These are phyloP conservation scores for Endotricha flammealis DNA, from an alignment of 2,888 invertebrate species.

Conservation along the genomic window DNA sequence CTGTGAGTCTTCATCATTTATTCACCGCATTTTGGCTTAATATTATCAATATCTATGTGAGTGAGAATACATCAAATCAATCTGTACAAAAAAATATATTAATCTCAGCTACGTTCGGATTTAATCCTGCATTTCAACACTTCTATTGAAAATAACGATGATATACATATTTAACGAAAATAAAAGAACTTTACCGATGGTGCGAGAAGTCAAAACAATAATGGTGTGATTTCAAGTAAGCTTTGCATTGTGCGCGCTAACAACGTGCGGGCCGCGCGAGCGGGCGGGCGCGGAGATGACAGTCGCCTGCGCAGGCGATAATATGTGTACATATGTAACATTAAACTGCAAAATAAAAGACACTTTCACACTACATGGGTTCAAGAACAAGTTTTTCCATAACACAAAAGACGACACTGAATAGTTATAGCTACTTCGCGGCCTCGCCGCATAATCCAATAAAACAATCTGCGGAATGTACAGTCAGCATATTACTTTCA, in stretches of 20 bases:
- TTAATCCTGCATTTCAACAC: too few relatives aligned
- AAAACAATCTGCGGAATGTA: slow-evolving; percentile 76
- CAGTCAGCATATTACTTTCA: slow-evolving; percentile 38
- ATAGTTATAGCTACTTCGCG: slow-evolving; percentile 78
- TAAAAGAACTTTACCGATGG: neutral
- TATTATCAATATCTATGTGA: too few relatives aligned
- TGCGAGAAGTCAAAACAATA: slow-evolving; percentile 35
- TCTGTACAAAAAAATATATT: too few relatives aligned
- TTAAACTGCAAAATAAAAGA: slow-evolving; percentile 78
- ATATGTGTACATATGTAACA: slow-evolving; percentile 79
- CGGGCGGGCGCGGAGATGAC: slow-evolving; percentile 47
- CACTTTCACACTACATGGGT: slow-evolving; percentile 78
- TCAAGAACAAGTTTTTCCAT: slow-evolving; percentile 79
- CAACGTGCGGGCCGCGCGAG: slow-evolving; percentile 36
- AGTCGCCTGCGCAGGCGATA: slow-evolving; percentile 64
- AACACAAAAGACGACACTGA: slow-evolving; percentile 79
- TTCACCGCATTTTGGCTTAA: slow-evolving; percentile 6
- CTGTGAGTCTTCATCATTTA: slow-evolving; percentile 40
- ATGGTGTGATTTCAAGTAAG: slow-evolving; percentile 42
- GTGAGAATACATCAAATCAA: too few relatives aligned
- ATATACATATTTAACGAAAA: neutral
- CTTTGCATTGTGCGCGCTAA: slow-evolving; percentile 57
- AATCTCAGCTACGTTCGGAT: too few relatives aligned
- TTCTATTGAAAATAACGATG: neutral
- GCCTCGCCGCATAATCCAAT: slow-evolving; percentile 76